Percentiles rank a stretch among this genome's conserved stretches.
Conservation (phyloP, 37 sponge, comb jelly and placozoan species). For the Cliona cf. orientalis region DNA sequence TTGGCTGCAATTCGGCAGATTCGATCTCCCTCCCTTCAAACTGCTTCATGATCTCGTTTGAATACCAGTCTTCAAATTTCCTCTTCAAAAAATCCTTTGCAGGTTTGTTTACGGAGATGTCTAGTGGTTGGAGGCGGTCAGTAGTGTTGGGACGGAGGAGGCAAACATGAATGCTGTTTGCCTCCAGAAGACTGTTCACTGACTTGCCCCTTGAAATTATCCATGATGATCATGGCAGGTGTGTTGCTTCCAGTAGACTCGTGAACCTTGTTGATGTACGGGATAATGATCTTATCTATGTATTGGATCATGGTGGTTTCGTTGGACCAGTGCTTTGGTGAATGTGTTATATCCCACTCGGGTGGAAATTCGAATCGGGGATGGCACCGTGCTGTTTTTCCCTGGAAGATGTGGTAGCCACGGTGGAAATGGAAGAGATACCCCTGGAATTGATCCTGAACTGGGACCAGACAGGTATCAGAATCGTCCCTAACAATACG, state of each 20-base stretch:
- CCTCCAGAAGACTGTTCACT: constrained; percentile 29
- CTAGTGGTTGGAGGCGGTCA: constrained; percentile 51
- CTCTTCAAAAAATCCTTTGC: constrained; percentile 43
- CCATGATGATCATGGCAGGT: constrained; percentile 9
- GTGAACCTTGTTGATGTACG: constrained; percentile 21
- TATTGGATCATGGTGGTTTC: constrained; percentile 55
- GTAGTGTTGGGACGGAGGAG: constrained; percentile 53
- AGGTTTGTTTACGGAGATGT: constrained; percentile 66
- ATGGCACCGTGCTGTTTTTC: constrained; percentile 56
- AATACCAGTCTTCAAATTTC: constrained; percentile 56
- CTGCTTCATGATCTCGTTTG: constrained; percentile 41
- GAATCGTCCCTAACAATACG: no score
- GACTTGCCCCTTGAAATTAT: no score
- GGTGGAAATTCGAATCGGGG: constrained; percentile 30
- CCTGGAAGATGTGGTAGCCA: constrained; percentile 60
- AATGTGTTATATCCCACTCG: constrained; percentile 54
- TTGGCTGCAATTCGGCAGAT: constrained; percentile 22
- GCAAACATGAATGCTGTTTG: constrained; percentile 38
- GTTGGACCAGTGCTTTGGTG: no score
- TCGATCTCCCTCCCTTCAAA: constrained; percentile 30
- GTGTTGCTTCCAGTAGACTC: not conserved
- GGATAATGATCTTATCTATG: constrained; percentile 52
- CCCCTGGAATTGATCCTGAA: no score
- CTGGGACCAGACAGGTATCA: no score
- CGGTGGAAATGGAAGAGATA: no score